Evolutionary conservation across 2,113 vertebrate species (phyloP).

Genomic region (Tamias sibiricus): DNA sequence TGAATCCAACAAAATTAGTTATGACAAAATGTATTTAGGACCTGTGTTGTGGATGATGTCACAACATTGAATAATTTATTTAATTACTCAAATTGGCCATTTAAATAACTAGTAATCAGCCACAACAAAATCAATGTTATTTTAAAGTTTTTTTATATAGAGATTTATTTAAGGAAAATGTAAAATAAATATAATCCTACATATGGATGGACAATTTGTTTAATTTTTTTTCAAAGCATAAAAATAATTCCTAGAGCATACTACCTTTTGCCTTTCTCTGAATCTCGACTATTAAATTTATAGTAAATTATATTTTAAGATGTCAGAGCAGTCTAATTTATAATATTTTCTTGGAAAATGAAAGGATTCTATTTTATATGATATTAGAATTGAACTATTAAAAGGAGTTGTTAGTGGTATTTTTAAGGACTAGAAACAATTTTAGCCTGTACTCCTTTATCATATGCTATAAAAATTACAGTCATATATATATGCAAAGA

Average conservation of each 20-base stretch:
- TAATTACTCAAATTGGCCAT: neutral
- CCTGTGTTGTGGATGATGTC: neutral
- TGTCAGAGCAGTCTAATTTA: neutral
- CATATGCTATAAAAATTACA: neutral
- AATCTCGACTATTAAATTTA: neutral
- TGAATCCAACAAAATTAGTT: neutral
- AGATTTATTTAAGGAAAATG: neutral
- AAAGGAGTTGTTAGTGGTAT: neutral
- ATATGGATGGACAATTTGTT: neutral
- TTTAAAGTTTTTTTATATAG: constrained; percentile 35
- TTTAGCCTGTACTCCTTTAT: neutral
- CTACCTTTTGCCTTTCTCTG: neutral
- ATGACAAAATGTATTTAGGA: constrained; percentile 9
- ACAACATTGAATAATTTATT: constrained; percentile 10
- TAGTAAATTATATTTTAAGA: neutral
- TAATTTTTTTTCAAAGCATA: constrained; percentile 45
- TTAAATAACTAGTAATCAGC: constrained; percentile 34
- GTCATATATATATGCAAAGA: neutral
- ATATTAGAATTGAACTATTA: neutral
- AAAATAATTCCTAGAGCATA: neutral
- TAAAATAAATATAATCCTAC: neutral
- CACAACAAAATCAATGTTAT: constrained; percentile 34
- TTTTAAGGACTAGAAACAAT: neutral
- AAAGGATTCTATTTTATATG: neutral
- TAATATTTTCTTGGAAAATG: neutral